Conservation (phyloP, 2,113 vertebrate genomes). For the Mungos mungo region DNA sequence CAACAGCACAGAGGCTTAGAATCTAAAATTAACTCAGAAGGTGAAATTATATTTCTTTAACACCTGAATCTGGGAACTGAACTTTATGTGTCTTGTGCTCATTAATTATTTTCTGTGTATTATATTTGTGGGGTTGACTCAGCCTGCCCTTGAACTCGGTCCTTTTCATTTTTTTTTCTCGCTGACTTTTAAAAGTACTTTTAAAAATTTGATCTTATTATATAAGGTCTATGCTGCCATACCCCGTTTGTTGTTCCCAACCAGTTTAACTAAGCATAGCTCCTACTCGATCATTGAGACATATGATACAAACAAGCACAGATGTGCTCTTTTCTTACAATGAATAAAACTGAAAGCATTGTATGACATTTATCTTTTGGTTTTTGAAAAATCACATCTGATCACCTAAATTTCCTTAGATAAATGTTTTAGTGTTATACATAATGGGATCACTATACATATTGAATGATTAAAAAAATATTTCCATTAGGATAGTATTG, state of each 20-base stretch:
- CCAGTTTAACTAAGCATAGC: background rate
- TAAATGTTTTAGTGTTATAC: background rate
- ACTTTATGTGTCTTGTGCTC: background rate
- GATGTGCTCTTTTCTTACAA: background rate
- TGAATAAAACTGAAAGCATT: background rate
- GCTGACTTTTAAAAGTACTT: background rate
- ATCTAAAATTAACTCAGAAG: background rate
- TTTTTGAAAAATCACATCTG: conserved; percentile 1
- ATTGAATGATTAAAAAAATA: conserved; percentile 38
- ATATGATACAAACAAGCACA: background rate
- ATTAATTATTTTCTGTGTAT: background rate
- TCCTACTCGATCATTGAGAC: background rate
- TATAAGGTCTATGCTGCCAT: background rate
- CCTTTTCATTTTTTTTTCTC: background rate
- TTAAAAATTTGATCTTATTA: background rate
- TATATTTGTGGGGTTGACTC: background rate
- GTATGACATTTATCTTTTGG: background rate
- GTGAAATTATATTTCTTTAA: background rate
- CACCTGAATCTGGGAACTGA: background rate
- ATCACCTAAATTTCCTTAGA: background rate
- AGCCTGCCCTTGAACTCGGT: background rate
- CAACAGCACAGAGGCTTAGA: background rate
- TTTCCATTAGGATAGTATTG: background rate
- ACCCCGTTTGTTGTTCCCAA: background rate
- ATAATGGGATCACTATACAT: background rate